Evolutionary conservation across 2,113 vertebrate genomes (phyloP), one percentile per base, ranked within the genome.

Genomic region (Eupsittula cactorum): DNA sequence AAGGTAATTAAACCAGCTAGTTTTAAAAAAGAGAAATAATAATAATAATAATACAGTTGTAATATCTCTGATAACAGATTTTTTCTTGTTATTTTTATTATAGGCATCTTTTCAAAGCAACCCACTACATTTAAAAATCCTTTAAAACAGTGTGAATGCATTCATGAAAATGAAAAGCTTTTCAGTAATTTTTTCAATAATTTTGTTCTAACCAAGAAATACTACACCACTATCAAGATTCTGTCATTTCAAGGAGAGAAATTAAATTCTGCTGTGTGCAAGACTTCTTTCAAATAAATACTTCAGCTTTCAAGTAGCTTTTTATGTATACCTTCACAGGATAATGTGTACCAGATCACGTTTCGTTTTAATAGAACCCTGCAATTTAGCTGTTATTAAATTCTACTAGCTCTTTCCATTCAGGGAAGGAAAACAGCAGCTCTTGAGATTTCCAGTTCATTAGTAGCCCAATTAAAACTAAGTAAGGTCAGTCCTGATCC

Each of bases 121-220:
- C 4, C 9, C 8, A 78, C 65, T 92, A 70, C 29, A 63, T 77
- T 77, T 88, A 86, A 81, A 11, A 86, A 29, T 65, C 39, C 7
- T 70, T 85, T 86, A 33, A 19, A 91, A 82, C 82, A 92, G 39
- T 76, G n/a, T 78, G 70, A 95, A 88, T 16, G 4, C 16, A 25
- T 55, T 86, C 37, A 68, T 92, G 71, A 82, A 87, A 96, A 95
- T 86, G 14, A 35, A 90, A 90, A 67, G 13, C 49, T 93, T 94
- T 79, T 70, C 37, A 62, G 62, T 84, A 79, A 65, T 85, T 91
- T 69, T 86, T 69, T 21, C 29, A 7, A 1, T 47, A 69, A 65
- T 70, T 94, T 77, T 44, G 1, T 67, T 90, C 18, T 70, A 80
- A 81, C 7, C 8, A 70, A 53, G 21, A 93, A 70, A 74, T 90